Percentiles rank a stretch among this genome's conserved stretches.
Conservation (phyloP, 2,113 vertebrate species). For the Benitochromis conjunctus region DNA sequence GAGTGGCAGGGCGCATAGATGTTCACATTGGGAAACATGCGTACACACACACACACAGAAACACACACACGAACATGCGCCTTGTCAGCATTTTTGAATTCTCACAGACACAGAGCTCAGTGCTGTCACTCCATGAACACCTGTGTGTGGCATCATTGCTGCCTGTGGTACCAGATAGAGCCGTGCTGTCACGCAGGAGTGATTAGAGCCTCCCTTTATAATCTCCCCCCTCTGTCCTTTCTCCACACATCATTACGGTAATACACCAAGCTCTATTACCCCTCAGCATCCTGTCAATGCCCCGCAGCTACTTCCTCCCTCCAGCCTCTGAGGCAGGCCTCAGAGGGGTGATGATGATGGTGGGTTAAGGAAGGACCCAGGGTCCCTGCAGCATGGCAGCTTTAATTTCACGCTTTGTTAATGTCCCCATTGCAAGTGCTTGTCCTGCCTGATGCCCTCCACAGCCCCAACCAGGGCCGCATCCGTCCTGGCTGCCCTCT, state of each 20-base stretch:
- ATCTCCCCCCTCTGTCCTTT: conserved; percentile 59
- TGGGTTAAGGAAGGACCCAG: conserved; percentile 35
- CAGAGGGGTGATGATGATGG: conserved; percentile 47
- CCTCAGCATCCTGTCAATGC: conserved; percentile 42
- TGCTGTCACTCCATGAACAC: not conserved
- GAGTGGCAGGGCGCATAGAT: conserved; percentile 3
- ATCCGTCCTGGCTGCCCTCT: conserved; percentile 53
- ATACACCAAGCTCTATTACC: conserved; percentile 74
- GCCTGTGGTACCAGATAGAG: conserved; percentile 44
- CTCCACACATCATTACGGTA: conserved; percentile 73
- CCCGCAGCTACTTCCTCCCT: conserved; percentile 14
- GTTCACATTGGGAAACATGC: not conserved
- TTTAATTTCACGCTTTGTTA: conserved; percentile 81
- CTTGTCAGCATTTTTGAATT: conserved; percentile 20
- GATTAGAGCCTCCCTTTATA: conserved; percentile 62
- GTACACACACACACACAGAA: not conserved
- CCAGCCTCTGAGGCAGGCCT: conserved; percentile 27
- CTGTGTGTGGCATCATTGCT: conserved; percentile 3
- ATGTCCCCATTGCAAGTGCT: conserved; percentile 55
- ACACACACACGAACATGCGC: not conserved
- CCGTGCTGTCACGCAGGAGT: conserved; percentile 44
- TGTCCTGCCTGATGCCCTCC: conserved; percentile 41
- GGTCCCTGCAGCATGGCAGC: conserved; percentile 63
- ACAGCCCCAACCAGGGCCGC: conserved; percentile 28
- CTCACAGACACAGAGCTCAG: not conserved